phyloP scores from a whole-genome alignment of 1,140 invertebrate species.

The Neodiprion lecontei region DNA sequence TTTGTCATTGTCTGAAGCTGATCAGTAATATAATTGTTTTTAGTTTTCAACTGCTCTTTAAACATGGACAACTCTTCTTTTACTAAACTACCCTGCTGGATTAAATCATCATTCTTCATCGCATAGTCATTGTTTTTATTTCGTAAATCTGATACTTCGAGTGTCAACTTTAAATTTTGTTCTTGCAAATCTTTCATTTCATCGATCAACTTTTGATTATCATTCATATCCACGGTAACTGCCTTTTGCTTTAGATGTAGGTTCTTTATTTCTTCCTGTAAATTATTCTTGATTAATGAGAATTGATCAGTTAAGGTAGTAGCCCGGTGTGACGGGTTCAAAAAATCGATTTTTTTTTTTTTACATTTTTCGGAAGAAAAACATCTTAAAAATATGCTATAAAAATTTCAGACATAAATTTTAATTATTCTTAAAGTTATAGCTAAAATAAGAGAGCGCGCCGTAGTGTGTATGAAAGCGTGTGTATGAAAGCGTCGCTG shows the following conservation, averaged over 20 bases:
- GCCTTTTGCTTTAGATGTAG: slow-evolving; percentile 37
- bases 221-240: slow-evolving; percentile 30
- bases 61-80: slow-evolving; percentile 59
- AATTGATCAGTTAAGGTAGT: background rate
- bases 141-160: slow-evolving; percentile 48
- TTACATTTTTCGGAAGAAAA: no score
- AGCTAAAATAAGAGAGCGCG: no score
- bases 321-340: no score
- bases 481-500: no score
- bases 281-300: background rate
- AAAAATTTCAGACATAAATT: no score
- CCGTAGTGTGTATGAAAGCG: no score
- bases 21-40: slow-evolving; percentile 56
- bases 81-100: slow-evolving; percentile 49
- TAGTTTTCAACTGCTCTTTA: slow-evolving; percentile 54
- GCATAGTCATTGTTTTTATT: slow-evolving; percentile 48
- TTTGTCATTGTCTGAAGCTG: slow-evolving; percentile 50
- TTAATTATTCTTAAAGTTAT: no score
- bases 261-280: slow-evolving; percentile 49
- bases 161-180: slow-evolving; percentile 46
- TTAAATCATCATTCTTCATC: slow-evolving; percentile 51
- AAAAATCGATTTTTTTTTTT: no score
- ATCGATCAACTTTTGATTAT: slow-evolving; percentile 44
- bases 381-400: no score
- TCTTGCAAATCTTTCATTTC: slow-evolving; percentile 53